Base-by-base conservation (phyloP, 2,888 invertebrate species). In the Chloroclystis v-ata region DNA sequence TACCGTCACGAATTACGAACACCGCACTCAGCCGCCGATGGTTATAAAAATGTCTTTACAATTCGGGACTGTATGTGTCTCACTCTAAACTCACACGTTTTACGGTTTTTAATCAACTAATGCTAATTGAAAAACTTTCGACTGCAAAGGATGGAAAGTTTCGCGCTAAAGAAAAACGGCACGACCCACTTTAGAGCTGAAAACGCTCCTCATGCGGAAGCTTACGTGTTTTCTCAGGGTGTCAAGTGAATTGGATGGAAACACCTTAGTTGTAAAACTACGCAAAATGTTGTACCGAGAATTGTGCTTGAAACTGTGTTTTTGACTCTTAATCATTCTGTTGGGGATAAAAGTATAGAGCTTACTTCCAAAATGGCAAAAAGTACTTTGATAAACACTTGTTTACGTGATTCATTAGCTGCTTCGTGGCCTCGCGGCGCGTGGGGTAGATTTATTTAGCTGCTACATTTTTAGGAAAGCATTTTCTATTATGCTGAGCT, bases 21-120 rank as follows among this genome's bases (percentile, higher is more conserved):
- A 75, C 74, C 65, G 73, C 73, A 77, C 75, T 79, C 73, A 72
- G 75, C 77, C 78, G 73, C 62, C 75, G 76, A 81, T 84, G 82
- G 81, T 82, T 82, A 77, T 79, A 78, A 82, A n/a, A 82, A 81
- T 82, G 78, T 76, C 75, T 78, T 79, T 73, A 72, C 73, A 75
- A 76, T 72, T 78, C 70, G 61, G 53, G 66, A 67, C 69, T 73
- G 5, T 5, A 5, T 73, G 60, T 63, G 68, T 65, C 64, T 67
- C 69, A 67, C 63, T 58, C 67, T 63, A 53, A 51, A 55, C 57
- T 54, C 57, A n/a, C 49, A 60, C 52, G 57, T 55, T 57, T 54
- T 54, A 24, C 52, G 51, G 47, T 58, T 60, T 56, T 57, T 75
- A 78, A 81, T 82, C 77, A 81, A 79, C 78, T 79, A 78, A 78